These are phyloP conservation scores for Myripristis murdjan DNA, from an alignment of 2,797 vertebrate species.

Conservation along the genomic window DNA sequence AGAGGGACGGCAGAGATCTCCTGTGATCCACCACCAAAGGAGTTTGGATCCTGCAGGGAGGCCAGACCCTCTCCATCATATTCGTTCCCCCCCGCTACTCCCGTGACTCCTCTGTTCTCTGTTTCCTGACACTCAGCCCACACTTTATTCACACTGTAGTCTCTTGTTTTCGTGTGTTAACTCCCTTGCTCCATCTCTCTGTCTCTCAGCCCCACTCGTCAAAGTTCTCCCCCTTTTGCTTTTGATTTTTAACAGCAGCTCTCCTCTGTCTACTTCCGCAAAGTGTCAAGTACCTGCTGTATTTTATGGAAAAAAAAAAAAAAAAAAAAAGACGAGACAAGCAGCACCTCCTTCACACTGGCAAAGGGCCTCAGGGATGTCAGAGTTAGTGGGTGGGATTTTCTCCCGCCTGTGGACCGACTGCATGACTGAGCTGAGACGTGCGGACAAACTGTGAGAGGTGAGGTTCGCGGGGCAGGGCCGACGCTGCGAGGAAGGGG, in stretches of 20 bases:
- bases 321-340: constrained; percentile 13
- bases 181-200: background rate
- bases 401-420: constrained; percentile 29
- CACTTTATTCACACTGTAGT: constrained; percentile 43
- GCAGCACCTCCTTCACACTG: constrained; percentile 1
- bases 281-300: background rate
- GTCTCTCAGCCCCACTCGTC: background rate
- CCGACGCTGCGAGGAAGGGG: constrained; percentile 18
- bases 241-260: background rate
- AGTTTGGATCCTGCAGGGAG: constrained; percentile 26
- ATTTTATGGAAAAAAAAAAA: background rate
- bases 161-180: background rate
- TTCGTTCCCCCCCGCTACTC: constrained; percentile 10
- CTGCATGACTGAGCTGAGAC: constrained; percentile 25
- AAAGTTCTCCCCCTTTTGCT: constrained; percentile 9
- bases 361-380: constrained; percentile 15
- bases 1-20: constrained; percentile 14
- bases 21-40: constrained; percentile 38
- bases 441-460: constrained; percentile 36
- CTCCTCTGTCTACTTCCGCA: background rate
- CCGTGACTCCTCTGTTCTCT: background rate
- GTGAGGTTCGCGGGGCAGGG: constrained; percentile 37
- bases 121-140: constrained; percentile 16
- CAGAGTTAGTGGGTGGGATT: constrained; percentile 39
- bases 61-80: constrained; percentile 29